Evolutionary conservation across 2,113 vertebrate species (phyloP), one percentile per base, ranked within the genome.

Genomic region (Oryzias curvinotus): DNA sequence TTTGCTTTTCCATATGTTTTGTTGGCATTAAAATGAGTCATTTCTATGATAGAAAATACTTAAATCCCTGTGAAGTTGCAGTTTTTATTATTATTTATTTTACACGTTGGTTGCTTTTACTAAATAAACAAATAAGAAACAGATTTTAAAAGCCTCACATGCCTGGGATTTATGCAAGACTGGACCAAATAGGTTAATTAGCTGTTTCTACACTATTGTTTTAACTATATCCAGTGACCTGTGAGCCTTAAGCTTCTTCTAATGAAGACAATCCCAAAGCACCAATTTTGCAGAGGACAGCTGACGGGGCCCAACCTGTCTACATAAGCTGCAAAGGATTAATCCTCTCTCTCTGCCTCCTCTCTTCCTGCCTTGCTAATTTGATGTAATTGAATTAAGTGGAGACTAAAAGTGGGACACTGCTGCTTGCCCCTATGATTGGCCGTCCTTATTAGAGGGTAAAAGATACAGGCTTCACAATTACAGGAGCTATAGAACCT

Each of bases 381-480:
- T 85, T 82, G 74, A 86, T 77, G 70, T 87, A 88, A 90, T 91
- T 88, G 82, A 86, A 88, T 88, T 85, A 88, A 87, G 83, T 76
- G 36, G 71, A 73, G 75, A 81, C 82, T 77, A 75, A 80, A 87
- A 85, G 82, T 78, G 70, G 76, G 77, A 54, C 78, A 82, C 62
- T 78, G 69, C 72, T 57, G 70, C 79, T 62, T 80, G 59, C 53
- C 67, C 80, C 72, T 36, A 56, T 74, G 69, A 87, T 81, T 86
- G 80, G 83, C 75, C 82, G 82, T 77, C 75, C 77, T 68, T 82
- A 75, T 84, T 83, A 79, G 21, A 80, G 60, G 46, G 62, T 60
- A 75, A 62, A 71, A 62, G 78, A 76, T 47, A 48, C 53, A 54
- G 41, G 36, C 73, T 76, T 21, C 75, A 70, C 64, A 77, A 73